A percentile compares a stretch with the other conserved stretches of the same genome.
phyloP scores from a whole-genome alignment of 2,113 vertebrate species.

The Heliornis fulica region DNA sequence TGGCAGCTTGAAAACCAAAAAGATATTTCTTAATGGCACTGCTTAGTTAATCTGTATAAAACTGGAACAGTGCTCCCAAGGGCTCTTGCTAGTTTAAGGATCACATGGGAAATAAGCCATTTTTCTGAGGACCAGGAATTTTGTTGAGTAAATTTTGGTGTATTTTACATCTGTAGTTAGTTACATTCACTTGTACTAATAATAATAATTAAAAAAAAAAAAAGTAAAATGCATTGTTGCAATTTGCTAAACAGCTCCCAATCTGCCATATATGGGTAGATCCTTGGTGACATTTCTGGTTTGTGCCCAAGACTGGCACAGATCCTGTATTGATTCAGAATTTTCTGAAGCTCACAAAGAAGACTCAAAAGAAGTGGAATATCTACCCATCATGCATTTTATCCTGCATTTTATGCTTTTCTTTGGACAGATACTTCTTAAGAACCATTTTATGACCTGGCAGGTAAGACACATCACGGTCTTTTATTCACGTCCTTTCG shows the following conservation, averaged over 20 bases:
- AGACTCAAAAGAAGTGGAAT: background rate
- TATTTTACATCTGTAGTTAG: background rate
- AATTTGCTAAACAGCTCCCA: background rate
- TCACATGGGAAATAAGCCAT: fast-evolving
- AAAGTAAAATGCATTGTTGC: background rate
- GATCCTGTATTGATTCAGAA: background rate
- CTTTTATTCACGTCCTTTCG: background rate
- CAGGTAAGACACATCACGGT: background rate
- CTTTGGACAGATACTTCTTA: background rate
- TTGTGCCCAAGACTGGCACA: background rate
- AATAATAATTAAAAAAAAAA: background rate
- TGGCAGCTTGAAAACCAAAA: background rate
- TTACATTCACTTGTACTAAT: background rate
- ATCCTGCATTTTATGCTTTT: background rate
- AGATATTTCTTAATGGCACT: background rate
- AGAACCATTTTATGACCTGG: background rate
- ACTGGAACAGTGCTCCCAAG: background rate
- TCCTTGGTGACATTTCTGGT: background rate
- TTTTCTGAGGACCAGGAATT: background rate
- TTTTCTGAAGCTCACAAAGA: background rate
- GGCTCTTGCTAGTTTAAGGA: background rate
- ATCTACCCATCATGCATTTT: background rate
- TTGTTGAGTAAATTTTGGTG: background rate
- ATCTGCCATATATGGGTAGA: background rate
- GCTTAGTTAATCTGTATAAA: background rate